These are phyloP conservation scores for Crematogaster levior DNA, from an alignment of 2,888 invertebrate species.

Conservation along the genomic window DNA sequence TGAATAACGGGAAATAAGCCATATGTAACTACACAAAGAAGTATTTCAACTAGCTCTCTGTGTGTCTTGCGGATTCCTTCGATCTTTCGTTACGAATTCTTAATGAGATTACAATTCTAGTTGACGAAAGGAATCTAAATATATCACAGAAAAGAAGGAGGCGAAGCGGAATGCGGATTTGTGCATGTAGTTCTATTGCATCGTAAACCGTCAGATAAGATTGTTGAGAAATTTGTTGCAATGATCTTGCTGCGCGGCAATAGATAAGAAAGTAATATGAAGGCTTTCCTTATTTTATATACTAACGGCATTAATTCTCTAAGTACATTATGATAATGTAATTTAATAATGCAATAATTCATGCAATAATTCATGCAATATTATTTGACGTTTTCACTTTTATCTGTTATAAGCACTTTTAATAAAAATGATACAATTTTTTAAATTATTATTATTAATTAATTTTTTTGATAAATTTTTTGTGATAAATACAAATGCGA, in stretches of 20 bases:
- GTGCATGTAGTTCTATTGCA: neutral
- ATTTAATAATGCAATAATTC: neutral
- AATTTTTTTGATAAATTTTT: neutral
- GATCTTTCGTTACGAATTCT: slow-evolving; percentile 48
- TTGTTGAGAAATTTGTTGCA: neutral
- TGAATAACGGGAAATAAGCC: slow-evolving; percentile 62
- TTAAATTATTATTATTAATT: neutral
- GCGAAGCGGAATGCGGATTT: neutral
- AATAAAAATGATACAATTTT: neutral
- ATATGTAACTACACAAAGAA: slow-evolving; percentile 42
- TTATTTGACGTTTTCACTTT: neutral
- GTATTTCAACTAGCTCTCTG: slow-evolving; percentile 51
- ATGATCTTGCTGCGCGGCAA: neutral
- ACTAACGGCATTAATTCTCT: slow-evolving; percentile 1
- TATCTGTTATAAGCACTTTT: neutral
- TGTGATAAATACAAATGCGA: neutral
- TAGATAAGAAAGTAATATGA: slow-evolving; percentile 4
- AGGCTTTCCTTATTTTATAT: neutral
- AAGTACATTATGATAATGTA: neutral
- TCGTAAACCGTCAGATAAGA: neutral
- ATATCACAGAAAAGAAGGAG: neutral
- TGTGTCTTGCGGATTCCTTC: slow-evolving; percentile 40
- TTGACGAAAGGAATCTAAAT: slow-evolving; percentile 33
- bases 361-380: neutral
- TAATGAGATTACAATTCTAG: slow-evolving; percentile 51